Conservation (phyloP, 2,113 vertebrate genomes). For the Notothenia coriiceps region DNA sequence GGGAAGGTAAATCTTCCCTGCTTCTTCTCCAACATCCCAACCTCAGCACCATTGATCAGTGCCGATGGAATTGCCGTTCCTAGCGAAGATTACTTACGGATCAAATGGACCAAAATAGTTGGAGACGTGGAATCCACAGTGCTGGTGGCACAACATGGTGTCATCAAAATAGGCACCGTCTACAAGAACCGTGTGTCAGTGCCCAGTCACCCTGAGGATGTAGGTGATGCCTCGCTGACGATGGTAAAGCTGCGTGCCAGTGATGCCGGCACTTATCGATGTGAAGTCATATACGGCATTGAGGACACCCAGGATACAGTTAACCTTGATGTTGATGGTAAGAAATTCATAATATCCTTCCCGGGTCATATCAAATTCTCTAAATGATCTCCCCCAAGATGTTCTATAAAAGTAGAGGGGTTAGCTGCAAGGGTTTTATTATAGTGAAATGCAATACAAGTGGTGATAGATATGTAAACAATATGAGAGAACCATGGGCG, state of each 20-base stretch:
- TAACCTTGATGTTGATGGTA: constrained; percentile 90
- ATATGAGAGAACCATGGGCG: constrained; percentile 31
- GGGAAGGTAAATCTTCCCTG: constrained; percentile 93
- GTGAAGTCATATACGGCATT: constrained; percentile 94
- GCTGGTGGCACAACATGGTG: constrained; percentile 92
- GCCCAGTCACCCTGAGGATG: constrained; percentile 88
- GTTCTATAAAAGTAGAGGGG: constrained; percentile 14
- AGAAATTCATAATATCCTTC: constrained; percentile 59
- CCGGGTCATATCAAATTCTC: constrained; percentile 8
- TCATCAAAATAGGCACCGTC: constrained; percentile 91
- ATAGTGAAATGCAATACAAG: constrained; percentile 56
- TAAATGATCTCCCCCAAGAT: constrained; percentile 8
- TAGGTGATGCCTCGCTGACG: constrained; percentile 92
- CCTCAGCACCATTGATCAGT: constrained; percentile 83
- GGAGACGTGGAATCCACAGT: constrained; percentile 89
- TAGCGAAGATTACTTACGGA: constrained; percentile 88
- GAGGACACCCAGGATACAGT: constrained; percentile 92
- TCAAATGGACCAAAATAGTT: constrained; percentile 97
- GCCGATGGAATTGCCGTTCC: constrained; percentile 74
- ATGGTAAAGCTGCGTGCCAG: constrained; percentile 92
- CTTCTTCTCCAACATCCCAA: constrained; percentile 91
- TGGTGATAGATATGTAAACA: constrained; percentile 61
- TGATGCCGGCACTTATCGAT: constrained; percentile 93
- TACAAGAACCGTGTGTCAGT: constrained; percentile 94
- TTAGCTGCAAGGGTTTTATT: constrained; percentile 50